A percentile compares a stretch with the other conserved stretches of the same genome.
These are phyloP conservation scores for Buteo buteo DNA, from an alignment of 2,113 vertebrate species.

Conservation along the genomic window DNA sequence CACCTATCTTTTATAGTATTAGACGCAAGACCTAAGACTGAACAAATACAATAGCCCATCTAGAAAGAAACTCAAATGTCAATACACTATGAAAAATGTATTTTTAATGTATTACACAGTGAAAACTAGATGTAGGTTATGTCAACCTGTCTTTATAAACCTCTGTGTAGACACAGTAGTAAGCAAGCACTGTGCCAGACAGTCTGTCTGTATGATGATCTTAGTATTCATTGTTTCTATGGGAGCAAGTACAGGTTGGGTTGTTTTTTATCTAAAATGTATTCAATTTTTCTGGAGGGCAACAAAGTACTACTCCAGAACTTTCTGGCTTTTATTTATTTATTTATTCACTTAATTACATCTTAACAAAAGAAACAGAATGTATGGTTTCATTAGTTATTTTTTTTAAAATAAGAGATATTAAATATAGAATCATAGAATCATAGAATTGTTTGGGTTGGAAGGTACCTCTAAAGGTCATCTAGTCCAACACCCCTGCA, in stretches of 20 bases:
- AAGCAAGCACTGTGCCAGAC: neutral
- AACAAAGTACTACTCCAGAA: neutral
- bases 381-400: neutral
- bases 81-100: neutral
- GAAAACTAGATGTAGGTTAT: neutral
- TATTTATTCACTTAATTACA: neutral
- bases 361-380: neutral
- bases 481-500: neutral
- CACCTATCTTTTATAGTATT: neutral
- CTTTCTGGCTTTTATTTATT: neutral
- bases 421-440: neutral
- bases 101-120: neutral
- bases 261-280: neutral
- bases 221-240: neutral
- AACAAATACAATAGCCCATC: neutral
- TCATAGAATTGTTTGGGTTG: neutral
- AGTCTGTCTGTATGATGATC: neutral
- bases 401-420: neutral
- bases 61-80: neutral
- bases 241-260: neutral
- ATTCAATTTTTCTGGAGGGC: neutral
- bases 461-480: neutral
- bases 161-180: neutral
- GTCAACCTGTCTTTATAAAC: neutral
- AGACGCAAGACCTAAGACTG: neutral